Conservation (phyloP, 2,797 vertebrate species). For the Betta splendens region DNA sequence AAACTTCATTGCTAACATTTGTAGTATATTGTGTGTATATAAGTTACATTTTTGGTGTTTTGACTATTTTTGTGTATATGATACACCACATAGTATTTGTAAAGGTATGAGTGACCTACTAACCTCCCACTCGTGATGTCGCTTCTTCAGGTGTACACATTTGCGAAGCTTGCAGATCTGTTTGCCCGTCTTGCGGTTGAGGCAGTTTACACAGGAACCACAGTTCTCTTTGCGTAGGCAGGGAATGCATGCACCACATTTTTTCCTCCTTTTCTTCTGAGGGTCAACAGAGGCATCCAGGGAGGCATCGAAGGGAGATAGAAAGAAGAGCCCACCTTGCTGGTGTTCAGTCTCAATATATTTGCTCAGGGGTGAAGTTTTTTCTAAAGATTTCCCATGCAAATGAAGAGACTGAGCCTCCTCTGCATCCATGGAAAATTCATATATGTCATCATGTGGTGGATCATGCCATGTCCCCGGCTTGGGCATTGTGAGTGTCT, state of each 20-base stretch:
- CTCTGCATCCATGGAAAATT: conserved; percentile 66
- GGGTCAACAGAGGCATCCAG: conserved; percentile 38
- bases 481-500: conserved; percentile 67
- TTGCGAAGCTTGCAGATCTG: conserved; percentile 93
- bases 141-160: conserved; percentile 88
- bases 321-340: conserved; percentile 76
- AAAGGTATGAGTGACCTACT: conserved; percentile 17
- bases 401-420: conserved; percentile 58
- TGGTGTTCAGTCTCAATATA: conserved; percentile 79
- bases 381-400: conserved; percentile 48
- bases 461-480: conserved; percentile 41
- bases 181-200: conserved; percentile 88
- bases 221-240: conserved; percentile 87
- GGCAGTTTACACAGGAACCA: conserved; percentile 85
- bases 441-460: conserved; percentile 59
- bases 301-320: conserved; percentile 38
- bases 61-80: no score
- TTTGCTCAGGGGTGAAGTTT: conserved; percentile 75
- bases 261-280: conserved; percentile 85
- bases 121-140: conserved; percentile 59
- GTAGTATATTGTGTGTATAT: no score
- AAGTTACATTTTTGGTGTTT: no score
- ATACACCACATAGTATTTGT: background rate
- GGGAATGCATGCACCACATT: conserved; percentile 86
- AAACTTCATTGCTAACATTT: background rate